Evolutionary conservation across 1,140 invertebrate genomes (phyloP).

Genomic region (Apis florea): DNA sequence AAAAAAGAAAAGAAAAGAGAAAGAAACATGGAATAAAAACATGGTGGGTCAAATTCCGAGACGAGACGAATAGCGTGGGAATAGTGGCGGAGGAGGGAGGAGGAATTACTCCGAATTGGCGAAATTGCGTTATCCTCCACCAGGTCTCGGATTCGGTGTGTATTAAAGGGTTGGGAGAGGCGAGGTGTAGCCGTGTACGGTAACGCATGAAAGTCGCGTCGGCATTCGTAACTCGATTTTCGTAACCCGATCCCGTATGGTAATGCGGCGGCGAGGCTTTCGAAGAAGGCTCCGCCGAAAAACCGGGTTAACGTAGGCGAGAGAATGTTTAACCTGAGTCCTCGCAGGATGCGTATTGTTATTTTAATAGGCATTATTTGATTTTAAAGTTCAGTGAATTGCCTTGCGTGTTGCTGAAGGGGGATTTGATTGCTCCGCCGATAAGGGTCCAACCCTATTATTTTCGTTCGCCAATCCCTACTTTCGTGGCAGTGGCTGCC

Average conservation of each 20-base stretch:
- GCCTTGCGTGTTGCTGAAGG: slow-evolving; percentile 75
- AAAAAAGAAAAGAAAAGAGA: no score
- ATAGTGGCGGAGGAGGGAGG: not conserved
- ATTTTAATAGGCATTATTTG: slow-evolving; percentile 81
- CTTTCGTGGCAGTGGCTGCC: slow-evolving; percentile 58
- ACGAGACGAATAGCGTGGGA: no score
- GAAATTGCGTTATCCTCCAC: slow-evolving; percentile 38
- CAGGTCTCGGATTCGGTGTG: slow-evolving; percentile 53
- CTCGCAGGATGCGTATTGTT: slow-evolving; percentile 77
- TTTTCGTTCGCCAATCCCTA: slow-evolving; percentile 71
- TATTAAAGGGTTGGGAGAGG: slow-evolving; percentile 57
- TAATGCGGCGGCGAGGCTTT: slow-evolving; percentile 72
- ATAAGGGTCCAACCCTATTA: slow-evolving; percentile 78
- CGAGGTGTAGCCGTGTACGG: slow-evolving; percentile 6
- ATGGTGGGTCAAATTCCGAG: no score
- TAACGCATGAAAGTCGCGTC: slow-evolving; percentile 67
- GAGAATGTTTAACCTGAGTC: slow-evolving; percentile 80
- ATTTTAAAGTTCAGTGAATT: slow-evolving; percentile 81
- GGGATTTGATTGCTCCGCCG: slow-evolving; percentile 78
- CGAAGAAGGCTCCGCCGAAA: slow-evolving; percentile 29
- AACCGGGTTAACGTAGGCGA: slow-evolving; percentile 68
- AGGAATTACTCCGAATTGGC: not conserved
- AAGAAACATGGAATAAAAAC: no score
- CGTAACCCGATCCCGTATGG: slow-evolving; percentile 80
- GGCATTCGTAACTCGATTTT: slow-evolving; percentile 77